Evolutionary conservation across 2,113 vertebrate genomes (phyloP).

Genomic region (Aegotheles bennettii): DNA sequence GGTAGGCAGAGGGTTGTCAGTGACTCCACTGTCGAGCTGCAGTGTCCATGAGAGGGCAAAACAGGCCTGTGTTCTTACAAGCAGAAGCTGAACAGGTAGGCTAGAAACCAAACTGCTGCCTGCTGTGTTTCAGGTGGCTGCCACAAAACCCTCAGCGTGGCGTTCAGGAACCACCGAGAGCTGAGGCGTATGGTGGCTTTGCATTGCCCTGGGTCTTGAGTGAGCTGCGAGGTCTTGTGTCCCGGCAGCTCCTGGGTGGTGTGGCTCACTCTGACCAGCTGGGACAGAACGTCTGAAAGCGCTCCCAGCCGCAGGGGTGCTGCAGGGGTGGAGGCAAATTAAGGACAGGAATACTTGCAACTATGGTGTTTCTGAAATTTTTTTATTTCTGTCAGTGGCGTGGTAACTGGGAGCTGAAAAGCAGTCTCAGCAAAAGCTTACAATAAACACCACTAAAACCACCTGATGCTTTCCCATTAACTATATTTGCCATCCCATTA

Average conservation of each 20-base stretch:
- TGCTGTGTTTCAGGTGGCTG: background rate
- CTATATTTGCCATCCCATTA: constrained; percentile 6
- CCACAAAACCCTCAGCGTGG: background rate
- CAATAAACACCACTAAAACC: background rate
- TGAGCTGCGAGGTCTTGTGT: background rate
- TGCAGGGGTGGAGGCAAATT: background rate
- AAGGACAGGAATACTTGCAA: background rate
- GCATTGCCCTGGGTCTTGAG: background rate
- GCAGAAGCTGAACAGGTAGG: background rate
- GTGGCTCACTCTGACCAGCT: background rate
- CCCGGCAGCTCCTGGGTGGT: background rate
- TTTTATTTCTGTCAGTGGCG: background rate
- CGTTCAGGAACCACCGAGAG: accelerated
- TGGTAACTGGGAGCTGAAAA: background rate
- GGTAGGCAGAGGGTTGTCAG: background rate
- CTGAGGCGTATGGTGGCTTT: accelerated
- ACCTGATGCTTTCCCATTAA: background rate
- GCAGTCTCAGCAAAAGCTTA: background rate
- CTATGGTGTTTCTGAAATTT: background rate
- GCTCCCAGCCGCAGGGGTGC: background rate
- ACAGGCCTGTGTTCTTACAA: background rate
- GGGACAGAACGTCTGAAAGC: background rate
- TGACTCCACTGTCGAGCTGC: background rate
- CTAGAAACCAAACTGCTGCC: background rate
- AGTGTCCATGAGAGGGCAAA: accelerated